Percentiles rank a stretch among this genome's conserved stretches.
phyloP scores from a whole-genome alignment of 2,113 vertebrate genomes.

The Amphiprion ocellaris region DNA sequence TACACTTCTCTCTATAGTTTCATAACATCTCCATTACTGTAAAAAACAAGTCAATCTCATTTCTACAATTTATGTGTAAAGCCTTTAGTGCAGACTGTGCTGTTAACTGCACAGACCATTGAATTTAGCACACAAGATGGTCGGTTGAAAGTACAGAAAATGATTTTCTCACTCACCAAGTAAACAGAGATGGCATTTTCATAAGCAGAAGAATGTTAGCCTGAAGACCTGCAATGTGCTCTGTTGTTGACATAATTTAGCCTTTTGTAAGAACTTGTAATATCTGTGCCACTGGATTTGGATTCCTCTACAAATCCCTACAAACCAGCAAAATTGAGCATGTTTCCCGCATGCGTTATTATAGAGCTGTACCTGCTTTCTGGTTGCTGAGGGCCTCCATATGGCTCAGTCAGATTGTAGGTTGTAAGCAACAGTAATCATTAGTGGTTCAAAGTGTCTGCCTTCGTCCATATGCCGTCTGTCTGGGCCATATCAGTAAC shows the following conservation, averaged over 20 bases:
- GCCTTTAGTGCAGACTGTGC: neutral
- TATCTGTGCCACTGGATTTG: constrained; percentile 58
- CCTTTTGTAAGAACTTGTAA: constrained; percentile 46
- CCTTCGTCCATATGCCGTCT: constrained; percentile 1
- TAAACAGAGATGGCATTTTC: constrained; percentile 34
- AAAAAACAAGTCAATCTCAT: neutral
- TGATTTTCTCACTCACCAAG: constrained; percentile 34
- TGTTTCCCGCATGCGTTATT: constrained; percentile 42
- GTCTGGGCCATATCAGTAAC: neutral
- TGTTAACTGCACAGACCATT: neutral
- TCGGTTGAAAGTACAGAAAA: constrained; percentile 12
- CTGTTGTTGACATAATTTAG: constrained; percentile 33
- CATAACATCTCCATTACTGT: neutral
- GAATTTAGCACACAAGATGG: neutral
- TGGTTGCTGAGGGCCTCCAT: constrained; percentile 17
- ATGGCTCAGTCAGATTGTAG: constrained; percentile 39
- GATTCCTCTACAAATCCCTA: constrained; percentile 71
- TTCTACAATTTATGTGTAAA: neutral
- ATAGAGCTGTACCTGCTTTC: constrained; percentile 43
- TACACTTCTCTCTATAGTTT: neutral
- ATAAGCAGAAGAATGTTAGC: constrained; percentile 61
- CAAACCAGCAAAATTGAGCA: constrained; percentile 54
- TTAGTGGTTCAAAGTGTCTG: constrained; percentile 29
- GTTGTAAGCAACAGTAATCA: constrained; percentile 38
- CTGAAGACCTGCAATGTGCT: constrained; percentile 21